Base-by-base conservation (phyloP, 2,113 vertebrate genomes). In the Platanista minor region DNA sequence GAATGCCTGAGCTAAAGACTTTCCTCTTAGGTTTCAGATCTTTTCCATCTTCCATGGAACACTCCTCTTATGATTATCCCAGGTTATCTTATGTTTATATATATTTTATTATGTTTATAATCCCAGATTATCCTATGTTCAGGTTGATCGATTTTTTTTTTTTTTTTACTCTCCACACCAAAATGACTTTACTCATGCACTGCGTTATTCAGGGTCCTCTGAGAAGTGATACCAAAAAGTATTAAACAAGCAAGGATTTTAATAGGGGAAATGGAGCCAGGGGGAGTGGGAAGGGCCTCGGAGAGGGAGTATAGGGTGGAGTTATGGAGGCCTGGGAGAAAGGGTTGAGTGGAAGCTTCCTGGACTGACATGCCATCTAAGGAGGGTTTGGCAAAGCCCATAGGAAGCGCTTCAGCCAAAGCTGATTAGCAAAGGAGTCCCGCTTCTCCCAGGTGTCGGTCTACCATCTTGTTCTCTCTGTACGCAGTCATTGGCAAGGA, bases 221-320 rank as follows among this genome's bases (percentile, higher is more conserved):
- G 74, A 75, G 64, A 92, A 81, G 29, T 39, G 13, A 90, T 71
- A 33, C 6, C n/a, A 75, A 13, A 74, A 36, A 13, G 5, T 15
- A 59, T 59, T 80, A 87, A 93, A 75, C 15, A 90, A 81, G 25
- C 21, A 67, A 62, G 25, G 36, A 41, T 86, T 69, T 74, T 62
- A 57, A 43, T 57, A 14, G 33, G 23, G 6, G 15, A 75, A 64
- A 46, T 87, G 59, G 31, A 2, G 10, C 2, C 1, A 2, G 14
- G 5, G 2, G 12, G 2, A 6, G 2, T 8, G 43, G 7, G 23
- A 57, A 25, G 12, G 17, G 6, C 1, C 20, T 61, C 2, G 10
- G 33, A 43, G 23, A 86, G 3, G 6, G n/a, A 23, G 4, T 61
- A 88, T 83, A 75, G 29, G 33, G 14, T 39, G 14, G 9, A 81